Base-by-base conservation (phyloP, 1,140 invertebrate genomes). In the Magallana ariakensis region DNA sequence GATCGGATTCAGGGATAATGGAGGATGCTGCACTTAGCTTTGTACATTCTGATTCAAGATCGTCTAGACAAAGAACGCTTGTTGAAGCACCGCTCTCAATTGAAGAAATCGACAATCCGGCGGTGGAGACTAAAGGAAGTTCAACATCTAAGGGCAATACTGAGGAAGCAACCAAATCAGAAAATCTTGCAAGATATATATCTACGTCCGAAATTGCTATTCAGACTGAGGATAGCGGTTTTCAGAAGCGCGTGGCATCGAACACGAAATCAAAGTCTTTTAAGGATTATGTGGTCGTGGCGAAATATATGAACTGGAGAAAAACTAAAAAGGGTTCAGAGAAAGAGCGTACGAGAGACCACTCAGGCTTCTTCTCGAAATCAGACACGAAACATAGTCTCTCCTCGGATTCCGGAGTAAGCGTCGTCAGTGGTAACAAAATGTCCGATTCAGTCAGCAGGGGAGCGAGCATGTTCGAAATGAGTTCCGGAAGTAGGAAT, bases 1-100 rank as follows among this genome's bases (percentile, higher is more conserved):
- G 46, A 6, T 80, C 70, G 13, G 87, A 80, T 56, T 88, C 87
- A 33, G 80, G 80, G 55, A 88, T 80, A 22, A 80, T 58, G 53
- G 83, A 82, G 16, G 57, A 58, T 26, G 19, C 46, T 15, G 6
- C 80, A n/a, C 13, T 53, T 7, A 81, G 33, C 5, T 46, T 46
- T 2, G 33, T 26, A 9, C 80, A 81, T 53, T 53, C 46, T 3
- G 80, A 53, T 81, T 81, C 80, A 53, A 13, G 80, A 55, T 81
- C 80, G 54, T 19, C 46, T 33, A 55, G 46, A n/a, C 54, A 22
- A 13, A 54, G 19, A n/a, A 55, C 54, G 46, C 55, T 53, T 16
- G 80, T 7, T 7, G 54, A 55, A 11, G 16, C 15, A 13, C 16
- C 54, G 46, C 46, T 55, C n/a, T 19, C 9, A 3, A 82, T 55